phyloP scores from a whole-genome alignment of 1,140 invertebrate species.

The Thalassaphorura encarpata region DNA sequence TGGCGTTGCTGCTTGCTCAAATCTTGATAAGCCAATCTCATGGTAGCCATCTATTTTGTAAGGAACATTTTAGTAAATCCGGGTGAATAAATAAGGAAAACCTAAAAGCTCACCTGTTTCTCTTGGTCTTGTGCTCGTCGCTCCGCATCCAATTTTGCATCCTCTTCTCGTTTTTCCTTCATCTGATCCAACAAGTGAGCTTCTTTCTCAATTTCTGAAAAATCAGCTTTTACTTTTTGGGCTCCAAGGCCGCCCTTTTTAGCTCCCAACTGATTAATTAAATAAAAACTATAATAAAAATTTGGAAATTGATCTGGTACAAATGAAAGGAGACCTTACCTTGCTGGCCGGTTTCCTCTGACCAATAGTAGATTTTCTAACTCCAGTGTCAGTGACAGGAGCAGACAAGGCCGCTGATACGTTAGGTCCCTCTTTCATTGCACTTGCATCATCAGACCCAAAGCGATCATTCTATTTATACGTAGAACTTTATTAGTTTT shows the following conservation, averaged over 20 bases:
- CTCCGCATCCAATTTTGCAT: conserved; percentile 34
- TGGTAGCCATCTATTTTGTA: conserved; percentile 48
- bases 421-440: conserved; percentile 38
- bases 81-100: too few species aligned
- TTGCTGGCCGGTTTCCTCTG: conserved; percentile 48
- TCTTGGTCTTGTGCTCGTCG: conserved; percentile 47
- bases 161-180: conserved; percentile 45
- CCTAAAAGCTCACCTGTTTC: conserved; percentile 44
- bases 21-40: conserved; percentile 83
- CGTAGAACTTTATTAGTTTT: not conserved
- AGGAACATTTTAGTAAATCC: conserved; percentile 32
- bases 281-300: conserved; percentile 1
- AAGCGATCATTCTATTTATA: not conserved
- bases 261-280: conserved; percentile 47
- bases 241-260: conserved; percentile 90
- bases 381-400: conserved; percentile 27
- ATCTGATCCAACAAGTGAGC: conserved; percentile 69
- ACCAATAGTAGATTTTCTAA: conserved; percentile 60
- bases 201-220: conserved; percentile 88
- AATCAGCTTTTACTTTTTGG: conserved; percentile 89
- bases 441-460: not conserved
- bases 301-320: not conserved
- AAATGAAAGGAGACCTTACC: conserved; percentile 43
- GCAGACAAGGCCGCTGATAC: conserved; percentile 42
- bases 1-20: conserved; percentile 64